Evolutionary conservation across 2,888 invertebrate species (phyloP).

Genomic region (Unio delphinus): DNA sequence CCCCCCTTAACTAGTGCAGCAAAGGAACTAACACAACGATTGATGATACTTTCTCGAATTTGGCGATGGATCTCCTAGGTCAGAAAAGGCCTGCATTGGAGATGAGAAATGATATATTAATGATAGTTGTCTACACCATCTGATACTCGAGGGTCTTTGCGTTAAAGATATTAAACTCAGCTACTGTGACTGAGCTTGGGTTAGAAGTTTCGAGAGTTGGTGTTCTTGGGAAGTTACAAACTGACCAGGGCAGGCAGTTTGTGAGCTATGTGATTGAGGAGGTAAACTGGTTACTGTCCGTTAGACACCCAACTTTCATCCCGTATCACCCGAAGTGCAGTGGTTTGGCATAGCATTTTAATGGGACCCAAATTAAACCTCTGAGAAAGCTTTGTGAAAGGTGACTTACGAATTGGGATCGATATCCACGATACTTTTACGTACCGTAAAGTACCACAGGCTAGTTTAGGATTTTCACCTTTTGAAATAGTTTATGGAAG

Average conservation of each 20-base stretch:
- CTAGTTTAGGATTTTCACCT: conserved; percentile 23
- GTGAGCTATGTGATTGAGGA: conserved; percentile 17
- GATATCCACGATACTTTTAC: conserved; percentile 22
- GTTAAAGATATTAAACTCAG: too few species aligned
- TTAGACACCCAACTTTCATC: conserved; percentile 20
- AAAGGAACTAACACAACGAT: too few species aligned
- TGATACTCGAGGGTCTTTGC: too few species aligned
- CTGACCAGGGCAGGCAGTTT: conserved; percentile 36
- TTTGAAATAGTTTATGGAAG: conserved; percentile 32
- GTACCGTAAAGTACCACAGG: conserved; percentile 25
- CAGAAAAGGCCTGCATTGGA: too few species aligned
- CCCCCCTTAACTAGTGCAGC: too few species aligned
- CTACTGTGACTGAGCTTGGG: too few species aligned
- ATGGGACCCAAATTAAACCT: conserved; percentile 30
- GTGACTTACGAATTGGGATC: conserved; percentile 22
- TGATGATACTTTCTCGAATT: too few species aligned
- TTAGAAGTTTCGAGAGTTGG: conserved; percentile 13
- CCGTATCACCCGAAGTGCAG: conserved; percentile 25
- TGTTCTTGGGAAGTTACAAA: conserved; percentile 30
- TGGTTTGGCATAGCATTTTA: conserved; percentile 31
- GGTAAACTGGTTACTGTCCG: conserved; percentile 19
- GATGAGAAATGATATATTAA: too few species aligned
- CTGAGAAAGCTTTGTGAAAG: conserved; percentile 15
- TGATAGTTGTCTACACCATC: too few species aligned
- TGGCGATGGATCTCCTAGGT: too few species aligned